Evolutionary conservation across 2,113 vertebrate genomes (phyloP).

Genomic region (Anhinga anhinga): DNA sequence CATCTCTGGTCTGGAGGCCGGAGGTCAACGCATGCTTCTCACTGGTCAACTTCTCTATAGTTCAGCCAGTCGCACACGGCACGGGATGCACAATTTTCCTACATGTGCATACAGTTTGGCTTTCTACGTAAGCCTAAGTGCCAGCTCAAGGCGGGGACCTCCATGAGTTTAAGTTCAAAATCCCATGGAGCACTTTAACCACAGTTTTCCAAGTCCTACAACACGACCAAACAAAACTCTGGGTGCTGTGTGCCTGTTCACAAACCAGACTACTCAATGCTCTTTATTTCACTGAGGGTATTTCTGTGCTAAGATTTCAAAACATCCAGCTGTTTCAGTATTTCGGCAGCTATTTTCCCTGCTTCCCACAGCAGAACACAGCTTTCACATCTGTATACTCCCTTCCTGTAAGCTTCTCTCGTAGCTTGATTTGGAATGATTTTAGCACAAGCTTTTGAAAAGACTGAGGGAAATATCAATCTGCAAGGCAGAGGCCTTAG

Average conservation of each 20-base stretch:
- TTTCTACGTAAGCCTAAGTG: rapidly evolving
- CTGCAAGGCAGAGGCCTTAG: not conserved
- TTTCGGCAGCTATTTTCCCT: not conserved
- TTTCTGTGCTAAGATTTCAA: not conserved
- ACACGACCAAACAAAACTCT: not conserved
- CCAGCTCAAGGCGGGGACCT: not conserved
- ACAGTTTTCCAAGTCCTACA: not conserved
- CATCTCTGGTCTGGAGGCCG: not conserved
- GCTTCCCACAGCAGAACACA: not conserved
- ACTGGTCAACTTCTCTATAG: not conserved
- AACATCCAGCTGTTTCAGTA: not conserved
- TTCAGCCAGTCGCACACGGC: not conserved
- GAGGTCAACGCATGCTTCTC: not conserved
- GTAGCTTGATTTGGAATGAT: not conserved
- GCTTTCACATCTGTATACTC: rapidly evolving
- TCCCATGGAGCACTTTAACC: not conserved
- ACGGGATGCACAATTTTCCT: not conserved
- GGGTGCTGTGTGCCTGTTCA: not conserved
- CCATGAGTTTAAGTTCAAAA: not conserved
- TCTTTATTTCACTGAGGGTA: not conserved
- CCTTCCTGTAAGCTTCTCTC: not conserved
- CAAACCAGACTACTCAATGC: not conserved
- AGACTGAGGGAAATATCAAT: not conserved
- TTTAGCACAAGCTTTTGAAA: not conserved
- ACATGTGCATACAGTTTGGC: rapidly evolving